Evolutionary conservation across 35 echinoderm and acorn worm genomes (phyloP).

Genomic region (Eucidaris tribuloides): DNA sequence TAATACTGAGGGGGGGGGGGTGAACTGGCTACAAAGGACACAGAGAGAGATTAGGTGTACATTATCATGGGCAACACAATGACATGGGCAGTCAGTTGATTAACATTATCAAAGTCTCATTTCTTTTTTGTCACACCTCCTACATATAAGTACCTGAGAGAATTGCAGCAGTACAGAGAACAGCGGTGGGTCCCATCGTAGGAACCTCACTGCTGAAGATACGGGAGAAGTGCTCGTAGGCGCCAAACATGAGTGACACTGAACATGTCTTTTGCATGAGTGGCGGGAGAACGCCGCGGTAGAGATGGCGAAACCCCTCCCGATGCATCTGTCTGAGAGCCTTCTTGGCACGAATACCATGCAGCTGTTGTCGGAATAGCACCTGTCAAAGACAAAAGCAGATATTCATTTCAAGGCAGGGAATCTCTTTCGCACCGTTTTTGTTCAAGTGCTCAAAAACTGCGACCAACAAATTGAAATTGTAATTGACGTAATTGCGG

Average conservation of each 20-base stretch:
- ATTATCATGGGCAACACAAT: too few relatives aligned
- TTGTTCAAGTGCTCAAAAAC: not conserved
- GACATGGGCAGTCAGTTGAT: too few relatives aligned
- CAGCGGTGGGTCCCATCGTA: slow-evolving; percentile 9
- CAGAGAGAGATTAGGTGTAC: too few relatives aligned
- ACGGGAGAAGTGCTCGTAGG: slow-evolving; percentile 88
- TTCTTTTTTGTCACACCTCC: too few relatives aligned
- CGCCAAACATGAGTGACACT: slow-evolving; percentile 92
- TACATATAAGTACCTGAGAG: slow-evolving; percentile 73
- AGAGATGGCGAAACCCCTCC: slow-evolving; percentile 69
- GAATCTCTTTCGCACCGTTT: not conserved
- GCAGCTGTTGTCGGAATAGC: slow-evolving; percentile 90
- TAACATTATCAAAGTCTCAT: too few relatives aligned
- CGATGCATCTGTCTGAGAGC: slow-evolving; percentile 68
- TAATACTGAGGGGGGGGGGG: too few relatives aligned
- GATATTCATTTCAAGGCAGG: not conserved
- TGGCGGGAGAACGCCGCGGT: slow-evolving; percentile 87
- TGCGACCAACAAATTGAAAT: not conserved
- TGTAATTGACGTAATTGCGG: not conserved
- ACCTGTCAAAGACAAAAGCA: slow-evolving; percentile 1
- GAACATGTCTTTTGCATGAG: slow-evolving; percentile 73
- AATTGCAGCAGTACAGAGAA: slow-evolving; percentile 63
- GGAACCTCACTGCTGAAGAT: slow-evolving; percentile 60
- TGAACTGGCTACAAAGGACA: too few relatives aligned
- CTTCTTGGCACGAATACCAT: slow-evolving; percentile 51